Base-by-base conservation (phyloP, 2,113 vertebrate genomes). In the Lepus timidus region DNA sequence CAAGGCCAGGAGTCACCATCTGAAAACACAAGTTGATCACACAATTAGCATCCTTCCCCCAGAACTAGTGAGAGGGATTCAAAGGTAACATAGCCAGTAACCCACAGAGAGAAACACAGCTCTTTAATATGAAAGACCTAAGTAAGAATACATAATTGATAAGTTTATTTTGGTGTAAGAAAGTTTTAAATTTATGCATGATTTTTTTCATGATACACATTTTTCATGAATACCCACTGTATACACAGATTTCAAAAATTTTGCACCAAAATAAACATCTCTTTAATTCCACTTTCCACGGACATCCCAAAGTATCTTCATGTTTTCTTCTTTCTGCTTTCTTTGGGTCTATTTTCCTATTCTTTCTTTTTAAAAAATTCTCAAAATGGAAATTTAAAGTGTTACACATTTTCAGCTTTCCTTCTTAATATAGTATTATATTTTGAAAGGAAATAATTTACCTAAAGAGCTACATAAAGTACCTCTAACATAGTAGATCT, bases 391-490 rank as follows among this genome's bases (percentile, higher is more conserved):
- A n/a, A 9, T 39, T 70, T 52, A 92, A 20, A 76, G 25, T 51
- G 52, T 52, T 71, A 67, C 44, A 52, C n/a, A 31, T 83, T 33
- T 74, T 16, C 36, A 83, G 29, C 36, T 84, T 68, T 78, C 6
- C 17, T 85, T 62, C 70, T 44, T 84, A 82, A 74, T 74, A 62
- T 62, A 89, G 29, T 27, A 5, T 25, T 90, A 29, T 7, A 79
- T 51, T 84, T 93, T 78, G 51, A 76, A 85, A 70, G 62, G 25
- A 84, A 90, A 78, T 78, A 71, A 85, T n/a, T 33, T 78, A 73
- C 55, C n/a, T 58, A 80, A 55, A 62, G 17, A 91, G 22, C 11
- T 19, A 81, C 23, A 79, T 81, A 86, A 86, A 49, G 22, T 44
- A 91, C 58, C 39, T 49, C 14, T 27, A 76, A 51, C 68, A 95